Conservation (phyloP, 2,797 vertebrate genomes). For the Epinephelus awoara region DNA sequence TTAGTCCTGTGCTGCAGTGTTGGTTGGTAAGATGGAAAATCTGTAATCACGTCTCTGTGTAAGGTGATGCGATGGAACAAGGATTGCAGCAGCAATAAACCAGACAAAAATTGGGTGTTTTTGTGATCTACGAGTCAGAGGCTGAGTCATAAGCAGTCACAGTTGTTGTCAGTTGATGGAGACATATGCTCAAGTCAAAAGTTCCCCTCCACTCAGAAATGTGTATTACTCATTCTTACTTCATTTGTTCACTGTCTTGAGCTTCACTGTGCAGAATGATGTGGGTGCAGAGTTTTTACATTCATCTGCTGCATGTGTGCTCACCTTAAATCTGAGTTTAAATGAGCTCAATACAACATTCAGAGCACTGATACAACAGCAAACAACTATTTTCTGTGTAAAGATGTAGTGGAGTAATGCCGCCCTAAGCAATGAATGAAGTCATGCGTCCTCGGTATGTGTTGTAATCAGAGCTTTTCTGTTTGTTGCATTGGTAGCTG, state of each 20-base stretch:
- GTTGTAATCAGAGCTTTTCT: too few relatives aligned
- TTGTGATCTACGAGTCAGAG: not conserved
- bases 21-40: not conserved
- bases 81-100: not conserved
- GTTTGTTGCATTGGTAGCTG: too few relatives aligned
- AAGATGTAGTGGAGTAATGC: too few relatives aligned
- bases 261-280: not conserved
- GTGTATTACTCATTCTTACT: not conserved
- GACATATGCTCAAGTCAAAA: not conserved
- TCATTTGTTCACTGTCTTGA: not conserved
- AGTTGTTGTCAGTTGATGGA: not conserved
- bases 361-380: too few relatives aligned
- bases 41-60: not conserved
- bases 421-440: too few relatives aligned
- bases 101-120: not conserved
- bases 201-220: too few relatives aligned
- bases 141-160: not conserved
- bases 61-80: not conserved
- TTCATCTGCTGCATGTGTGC: not conserved
- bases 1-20: not conserved
- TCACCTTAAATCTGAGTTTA: not conserved
- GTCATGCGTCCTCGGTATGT: too few relatives aligned
- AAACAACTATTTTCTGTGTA: too few relatives aligned
- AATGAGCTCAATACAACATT: too few relatives aligned
- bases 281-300: not conserved